Conservation (phyloP, 2,888 invertebrate genomes). For the Philaethria dido region DNA sequence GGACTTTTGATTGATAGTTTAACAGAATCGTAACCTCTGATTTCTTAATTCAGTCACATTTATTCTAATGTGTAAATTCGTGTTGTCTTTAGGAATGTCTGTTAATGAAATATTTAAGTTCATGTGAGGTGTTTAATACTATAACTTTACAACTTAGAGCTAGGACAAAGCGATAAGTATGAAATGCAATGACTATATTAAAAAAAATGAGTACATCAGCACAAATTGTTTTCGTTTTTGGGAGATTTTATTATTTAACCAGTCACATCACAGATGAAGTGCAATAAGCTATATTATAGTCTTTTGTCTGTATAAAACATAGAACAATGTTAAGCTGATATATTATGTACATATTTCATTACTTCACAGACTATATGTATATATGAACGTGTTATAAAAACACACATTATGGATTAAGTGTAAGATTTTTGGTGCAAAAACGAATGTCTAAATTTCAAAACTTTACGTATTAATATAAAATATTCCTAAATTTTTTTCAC, state of each 20-base stretch:
- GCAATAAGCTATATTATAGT: not conserved
- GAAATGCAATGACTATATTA: too few species aligned
- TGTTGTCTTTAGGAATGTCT: not conserved
- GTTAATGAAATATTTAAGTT: too few species aligned
- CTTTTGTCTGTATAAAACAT: too few species aligned
- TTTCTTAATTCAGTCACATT: too few species aligned
- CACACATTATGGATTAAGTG: not conserved
- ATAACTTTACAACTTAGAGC: too few species aligned
- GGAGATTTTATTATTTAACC: not conserved
- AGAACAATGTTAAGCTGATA: too few species aligned
- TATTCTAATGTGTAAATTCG: too few species aligned
- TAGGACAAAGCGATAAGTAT: too few species aligned
- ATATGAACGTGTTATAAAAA: not conserved
- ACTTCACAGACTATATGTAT: not conserved
- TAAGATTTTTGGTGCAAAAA: constrained; percentile 7
- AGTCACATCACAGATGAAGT: not conserved
- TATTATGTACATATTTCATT: too few species aligned
- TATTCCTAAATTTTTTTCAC: not conserved
- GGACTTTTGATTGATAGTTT: too few species aligned
- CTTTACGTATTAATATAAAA: constrained; percentile 1
- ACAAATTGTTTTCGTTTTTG: not conserved
- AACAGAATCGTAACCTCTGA: too few species aligned
- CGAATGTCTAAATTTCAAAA: not conserved
- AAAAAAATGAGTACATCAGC: not conserved
- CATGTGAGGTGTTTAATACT: too few species aligned